Conservation (phyloP, 2,113 vertebrate species). For the Cyprinodon variegatus region DNA sequence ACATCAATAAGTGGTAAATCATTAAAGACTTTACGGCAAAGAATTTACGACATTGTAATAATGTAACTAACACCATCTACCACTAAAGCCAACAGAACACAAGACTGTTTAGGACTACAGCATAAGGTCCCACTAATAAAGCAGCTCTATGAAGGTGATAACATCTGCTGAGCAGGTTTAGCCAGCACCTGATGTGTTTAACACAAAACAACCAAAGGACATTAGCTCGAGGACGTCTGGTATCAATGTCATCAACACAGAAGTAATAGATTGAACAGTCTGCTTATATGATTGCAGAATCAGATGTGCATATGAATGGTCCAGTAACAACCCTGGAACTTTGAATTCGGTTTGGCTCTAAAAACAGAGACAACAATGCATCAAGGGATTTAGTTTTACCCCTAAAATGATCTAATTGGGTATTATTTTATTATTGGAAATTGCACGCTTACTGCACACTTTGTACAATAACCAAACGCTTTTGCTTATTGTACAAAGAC, state of each 20-base stretch:
- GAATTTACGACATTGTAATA: not conserved
- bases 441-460: too few relatives aligned
- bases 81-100: not conserved
- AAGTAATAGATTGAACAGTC: not conserved
- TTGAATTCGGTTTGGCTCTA: not conserved
- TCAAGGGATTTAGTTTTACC: not conserved
- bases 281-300: not conserved
- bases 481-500: too few relatives aligned
- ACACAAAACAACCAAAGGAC: constrained; percentile 51
- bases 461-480: too few relatives aligned
- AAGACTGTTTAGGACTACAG: not conserved
- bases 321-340: not conserved
- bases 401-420: too few relatives aligned
- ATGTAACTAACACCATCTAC: not conserved
- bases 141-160: constrained; percentile 21
- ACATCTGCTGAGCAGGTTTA: constrained; percentile 56
- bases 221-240: constrained; percentile 37
- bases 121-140: not conserved
- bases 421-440: too few relatives aligned
- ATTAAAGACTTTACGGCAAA: not conserved
- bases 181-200: constrained; percentile 49
- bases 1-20: not conserved
- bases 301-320: not conserved
- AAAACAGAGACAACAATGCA: not conserved
- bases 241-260: not conserved